Percentiles rank a stretch among this genome's conserved stretches.
Evolutionary conservation across 1,140 invertebrate genomes (phyloP).

Genomic region (Dinothrombium tinctorium): DNA sequence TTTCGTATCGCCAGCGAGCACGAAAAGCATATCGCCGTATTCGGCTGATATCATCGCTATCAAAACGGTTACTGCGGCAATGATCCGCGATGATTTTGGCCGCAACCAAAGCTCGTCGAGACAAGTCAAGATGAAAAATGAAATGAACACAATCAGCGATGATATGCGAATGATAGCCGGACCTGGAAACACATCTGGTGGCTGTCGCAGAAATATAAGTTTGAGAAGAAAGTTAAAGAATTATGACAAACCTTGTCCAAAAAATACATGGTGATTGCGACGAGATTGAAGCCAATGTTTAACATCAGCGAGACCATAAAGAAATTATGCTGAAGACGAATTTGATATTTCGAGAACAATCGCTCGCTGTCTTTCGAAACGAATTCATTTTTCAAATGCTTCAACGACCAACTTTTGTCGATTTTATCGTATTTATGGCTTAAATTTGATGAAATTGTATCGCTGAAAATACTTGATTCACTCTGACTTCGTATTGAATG

Average conservation of each 20-base stretch:
- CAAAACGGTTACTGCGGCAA: slow-evolving; percentile 10
- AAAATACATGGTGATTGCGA: slow-evolving; percentile 33
- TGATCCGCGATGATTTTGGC: slow-evolving; percentile 7
- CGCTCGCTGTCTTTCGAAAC: slow-evolving; percentile 6
- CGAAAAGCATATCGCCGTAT: slow-evolving; percentile 8
- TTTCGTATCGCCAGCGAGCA: background rate
- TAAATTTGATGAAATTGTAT: background rate
- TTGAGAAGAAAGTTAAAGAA: background rate
- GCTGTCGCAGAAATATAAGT: background rate
- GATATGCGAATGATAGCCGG: slow-evolving; percentile 4
- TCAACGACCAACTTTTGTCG: slow-evolving; percentile 7
- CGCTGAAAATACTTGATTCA: background rate
- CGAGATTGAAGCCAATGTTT: slow-evolving; percentile 33
- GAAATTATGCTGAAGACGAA: slow-evolving; percentile 45
- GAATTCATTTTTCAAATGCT: slow-evolving; percentile 7
- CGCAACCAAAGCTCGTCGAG: slow-evolving; percentile 8
- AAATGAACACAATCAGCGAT: slow-evolving; percentile 8
- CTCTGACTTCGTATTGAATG: background rate
- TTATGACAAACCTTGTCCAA: slow-evolving; percentile 23
- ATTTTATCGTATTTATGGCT: background rate
- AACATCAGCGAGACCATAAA: slow-evolving; percentile 45
- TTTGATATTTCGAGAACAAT: slow-evolving; percentile 42
- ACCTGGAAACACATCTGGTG: background rate
- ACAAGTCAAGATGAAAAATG: slow-evolving; percentile 9
- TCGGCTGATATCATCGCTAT: slow-evolving; percentile 11